These are phyloP conservation scores for Mechanitis messenoides DNA, from an alignment of 2,888 invertebrate species.

Conservation along the genomic window DNA sequence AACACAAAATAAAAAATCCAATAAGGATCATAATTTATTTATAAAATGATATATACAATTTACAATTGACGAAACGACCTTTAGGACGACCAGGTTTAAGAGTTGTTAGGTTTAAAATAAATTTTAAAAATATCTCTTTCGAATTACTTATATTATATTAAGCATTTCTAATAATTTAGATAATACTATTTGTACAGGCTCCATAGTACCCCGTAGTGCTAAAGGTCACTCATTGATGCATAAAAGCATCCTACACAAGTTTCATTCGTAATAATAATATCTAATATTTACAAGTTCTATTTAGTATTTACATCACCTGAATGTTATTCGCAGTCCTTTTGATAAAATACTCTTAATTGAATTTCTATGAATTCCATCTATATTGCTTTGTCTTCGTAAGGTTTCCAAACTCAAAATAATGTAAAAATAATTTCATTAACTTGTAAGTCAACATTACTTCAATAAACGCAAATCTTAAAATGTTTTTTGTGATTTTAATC, in stretches of 20 bases:
- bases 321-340: slow-evolving; percentile 14
- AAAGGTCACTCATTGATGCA: slow-evolving; percentile 52
- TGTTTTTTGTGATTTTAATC: slow-evolving; percentile 5
- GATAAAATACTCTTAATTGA: slow-evolving; percentile 18
- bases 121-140: slow-evolving; percentile 10
- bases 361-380: slow-evolving; percentile 18
- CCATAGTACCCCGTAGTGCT: slow-evolving; percentile 46
- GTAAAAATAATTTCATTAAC: not conserved
- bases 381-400: slow-evolving; percentile 17
- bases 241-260: slow-evolving; percentile 55
- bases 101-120: slow-evolving; percentile 23
- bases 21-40: slow-evolving; percentile 74
- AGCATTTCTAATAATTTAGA: slow-evolving; percentile 1
- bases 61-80: slow-evolving; percentile 68
- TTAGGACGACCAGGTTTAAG: slow-evolving; percentile 48
- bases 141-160: slow-evolving; percentile 6
- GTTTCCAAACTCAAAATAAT: not conserved
- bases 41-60: slow-evolving; percentile 73
- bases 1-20: slow-evolving; percentile 61
- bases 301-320: slow-evolving; percentile 40
- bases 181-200: slow-evolving; percentile 31
- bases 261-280: slow-evolving; percentile 60
- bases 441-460: not conserved
- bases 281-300: slow-evolving; percentile 53
- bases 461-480: not conserved